Conservation (phyloP, 2,797 vertebrate genomes). For the Sphenopsis melanotis region DNA sequence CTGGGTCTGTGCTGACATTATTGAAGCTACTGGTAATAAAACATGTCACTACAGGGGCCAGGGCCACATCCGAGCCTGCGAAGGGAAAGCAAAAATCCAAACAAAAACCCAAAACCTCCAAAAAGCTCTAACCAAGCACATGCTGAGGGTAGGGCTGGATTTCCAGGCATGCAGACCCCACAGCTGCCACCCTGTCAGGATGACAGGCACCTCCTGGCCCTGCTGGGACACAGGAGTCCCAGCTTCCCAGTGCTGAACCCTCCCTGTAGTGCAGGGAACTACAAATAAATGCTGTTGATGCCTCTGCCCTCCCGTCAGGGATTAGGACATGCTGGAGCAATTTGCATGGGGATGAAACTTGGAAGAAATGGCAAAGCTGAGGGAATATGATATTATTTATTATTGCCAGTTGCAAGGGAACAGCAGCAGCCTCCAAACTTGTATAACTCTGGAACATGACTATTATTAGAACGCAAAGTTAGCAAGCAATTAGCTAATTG, state of each 20-base stretch:
- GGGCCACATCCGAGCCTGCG: background rate
- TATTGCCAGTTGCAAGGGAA: slow-evolving; percentile 62
- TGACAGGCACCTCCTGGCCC: background rate
- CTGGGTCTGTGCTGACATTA: slow-evolving; percentile 30
- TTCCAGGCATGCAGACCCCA: background rate
- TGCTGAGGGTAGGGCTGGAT: background rate
- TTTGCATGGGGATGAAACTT: slow-evolving; percentile 49
- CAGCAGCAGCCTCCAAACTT: slow-evolving; percentile 63
- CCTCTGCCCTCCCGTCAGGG: slow-evolving; percentile 33
- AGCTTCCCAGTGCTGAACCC: background rate
- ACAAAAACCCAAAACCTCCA: background rate
- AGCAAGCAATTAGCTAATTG: slow-evolving; percentile 67
- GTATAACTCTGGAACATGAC: slow-evolving; percentile 59
- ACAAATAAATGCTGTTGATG: slow-evolving; percentile 17
- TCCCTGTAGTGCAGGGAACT: background rate
- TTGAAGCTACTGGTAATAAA: slow-evolving; percentile 51
- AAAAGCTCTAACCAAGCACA: background rate
- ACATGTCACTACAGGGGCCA: slow-evolving; percentile 3
- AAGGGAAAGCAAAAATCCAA: background rate
- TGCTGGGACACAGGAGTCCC: accelerated
- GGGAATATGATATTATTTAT: slow-evolving; percentile 54
- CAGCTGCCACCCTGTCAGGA: background rate
- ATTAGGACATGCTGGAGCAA: slow-evolving; percentile 58
- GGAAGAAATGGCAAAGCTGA: slow-evolving; percentile 37
- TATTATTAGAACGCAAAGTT: slow-evolving; percentile 66